Evolutionary conservation across 1,140 invertebrate genomes (phyloP), one percentile per base, ranked within the genome.

Genomic region (Megathymus violae): DNA sequence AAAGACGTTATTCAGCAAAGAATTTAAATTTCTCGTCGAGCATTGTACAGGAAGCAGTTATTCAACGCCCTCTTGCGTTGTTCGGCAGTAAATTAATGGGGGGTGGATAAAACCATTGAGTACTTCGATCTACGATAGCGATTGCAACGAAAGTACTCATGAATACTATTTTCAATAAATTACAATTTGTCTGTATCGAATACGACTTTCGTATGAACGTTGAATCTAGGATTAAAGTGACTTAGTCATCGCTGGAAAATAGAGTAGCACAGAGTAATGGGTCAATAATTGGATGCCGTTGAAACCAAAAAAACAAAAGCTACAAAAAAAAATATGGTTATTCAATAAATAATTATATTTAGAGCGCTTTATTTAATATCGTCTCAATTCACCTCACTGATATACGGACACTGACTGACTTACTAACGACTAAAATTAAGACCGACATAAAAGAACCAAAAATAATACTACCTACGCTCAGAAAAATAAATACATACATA

Each of bases 71-170:
- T 76, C 75, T 76, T 67, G 50, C 54, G 67, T 61, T 48, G 62
- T 76, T 71, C 68, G 47, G 69, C 71, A 75, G 82, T 87, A 87
- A 85, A 87, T 85, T 82, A 81, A 74, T 64, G 58, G 66, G 46
- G 67, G 74, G 64, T 67, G 72, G 75, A 78, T 80, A 75, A 73
- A 86, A 73, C 75, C 71, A 82, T 85, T 79, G 76, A 85, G 59
- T 64, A 60, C 69, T 85, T 73, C 73, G 78, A 78, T 78, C 71
- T 78, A 71, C 71, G 71, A 76, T 74, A 72, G 70, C 67, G 61
- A 80, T 76, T 80, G 74, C 76, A 79, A 48, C 61, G 43, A 50
- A 50, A 69, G 71, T 56, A 56, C 52, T 56, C 52, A 56, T 56
- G 51, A 54, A 56, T 56, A 56, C 22, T 17, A 31, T 56, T 56